Conservation (phyloP, 2,113 vertebrate genomes). For the Grammomys surdaster region DNA sequence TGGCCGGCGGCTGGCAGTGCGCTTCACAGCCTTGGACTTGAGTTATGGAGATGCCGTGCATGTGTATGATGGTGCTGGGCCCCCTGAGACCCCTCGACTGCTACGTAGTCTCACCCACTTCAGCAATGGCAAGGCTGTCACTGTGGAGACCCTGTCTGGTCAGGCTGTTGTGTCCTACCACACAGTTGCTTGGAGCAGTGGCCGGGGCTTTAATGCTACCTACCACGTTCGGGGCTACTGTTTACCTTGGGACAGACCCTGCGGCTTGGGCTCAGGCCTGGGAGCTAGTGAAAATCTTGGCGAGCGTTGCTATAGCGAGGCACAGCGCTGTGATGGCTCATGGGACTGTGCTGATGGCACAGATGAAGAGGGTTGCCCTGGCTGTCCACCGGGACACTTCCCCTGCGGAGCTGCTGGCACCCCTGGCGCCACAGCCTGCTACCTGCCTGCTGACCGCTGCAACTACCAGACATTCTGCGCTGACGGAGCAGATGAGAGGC, state of each 20-base stretch:
- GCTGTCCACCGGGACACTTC: conserved; percentile 88
- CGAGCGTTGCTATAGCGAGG: conserved; percentile 84
- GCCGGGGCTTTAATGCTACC: conserved; percentile 92
- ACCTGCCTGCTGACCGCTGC: conserved; percentile 89
- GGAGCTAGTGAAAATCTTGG: conserved; percentile 87
- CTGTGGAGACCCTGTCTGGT: conserved; percentile 91
- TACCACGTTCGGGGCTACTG: conserved; percentile 93
- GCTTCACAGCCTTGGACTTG: conserved; percentile 89
- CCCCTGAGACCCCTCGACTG: conserved; percentile 1
- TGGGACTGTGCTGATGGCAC: conserved; percentile 93
- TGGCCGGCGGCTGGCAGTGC: conserved; percentile 89
- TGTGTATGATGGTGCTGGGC: conserved; percentile 85
- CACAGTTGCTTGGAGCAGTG: conserved; percentile 80
- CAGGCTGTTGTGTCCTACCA: conserved; percentile 88
- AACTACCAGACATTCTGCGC: conserved; percentile 95
- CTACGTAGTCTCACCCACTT: conserved; percentile 87
- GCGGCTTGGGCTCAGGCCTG: conserved; percentile 87
- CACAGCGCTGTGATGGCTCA: conserved; percentile 90
- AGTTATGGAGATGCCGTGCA: conserved; percentile 87
- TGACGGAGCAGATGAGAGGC: conserved; percentile 92
- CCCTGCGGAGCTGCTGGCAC: conserved; percentile 85
- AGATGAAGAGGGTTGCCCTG: conserved; percentile 91
- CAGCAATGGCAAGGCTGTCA: conserved; percentile 90
- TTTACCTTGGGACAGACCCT: conserved; percentile 91
- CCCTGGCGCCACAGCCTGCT: conserved; percentile 85